Percentiles rank a stretch among this genome's conserved stretches.
These are phyloP conservation scores for Phyllotis vaccarum DNA, from an alignment of 2,797 vertebrate species.

Conservation along the genomic window DNA sequence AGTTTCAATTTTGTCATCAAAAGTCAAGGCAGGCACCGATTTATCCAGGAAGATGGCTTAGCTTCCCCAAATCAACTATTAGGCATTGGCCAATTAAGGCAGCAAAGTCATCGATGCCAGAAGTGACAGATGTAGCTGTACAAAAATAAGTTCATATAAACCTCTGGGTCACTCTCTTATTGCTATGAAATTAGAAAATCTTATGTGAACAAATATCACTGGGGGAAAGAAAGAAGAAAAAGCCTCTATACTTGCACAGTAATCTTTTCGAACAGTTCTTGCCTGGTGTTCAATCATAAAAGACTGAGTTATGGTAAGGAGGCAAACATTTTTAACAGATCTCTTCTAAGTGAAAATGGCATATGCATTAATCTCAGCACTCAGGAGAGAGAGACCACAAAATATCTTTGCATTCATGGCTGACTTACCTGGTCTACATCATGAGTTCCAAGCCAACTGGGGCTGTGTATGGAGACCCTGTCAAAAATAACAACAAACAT, in stretches of 20 bases:
- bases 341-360: background rate
- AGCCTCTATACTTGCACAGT: background rate
- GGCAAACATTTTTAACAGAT: background rate
- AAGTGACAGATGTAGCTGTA: background rate
- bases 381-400: background rate
- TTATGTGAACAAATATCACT: background rate
- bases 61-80: background rate
- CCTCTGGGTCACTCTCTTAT: background rate
- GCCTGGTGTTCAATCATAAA: background rate
- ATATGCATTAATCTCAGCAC: background rate
- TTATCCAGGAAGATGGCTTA: background rate
- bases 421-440: background rate
- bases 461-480: background rate
- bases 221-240: background rate
- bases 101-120: background rate
- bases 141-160: background rate
- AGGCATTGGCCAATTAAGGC: background rate
- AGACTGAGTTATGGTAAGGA: background rate
- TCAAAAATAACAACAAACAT: background rate
- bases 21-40: background rate
- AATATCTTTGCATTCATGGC: no score
- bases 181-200: background rate
- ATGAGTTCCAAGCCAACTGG: background rate
- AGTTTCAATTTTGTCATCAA: background rate
- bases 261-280: background rate